Conservation (phyloP, 2,888 invertebrate genomes). For the Synanthedon tipuliformis region DNA sequence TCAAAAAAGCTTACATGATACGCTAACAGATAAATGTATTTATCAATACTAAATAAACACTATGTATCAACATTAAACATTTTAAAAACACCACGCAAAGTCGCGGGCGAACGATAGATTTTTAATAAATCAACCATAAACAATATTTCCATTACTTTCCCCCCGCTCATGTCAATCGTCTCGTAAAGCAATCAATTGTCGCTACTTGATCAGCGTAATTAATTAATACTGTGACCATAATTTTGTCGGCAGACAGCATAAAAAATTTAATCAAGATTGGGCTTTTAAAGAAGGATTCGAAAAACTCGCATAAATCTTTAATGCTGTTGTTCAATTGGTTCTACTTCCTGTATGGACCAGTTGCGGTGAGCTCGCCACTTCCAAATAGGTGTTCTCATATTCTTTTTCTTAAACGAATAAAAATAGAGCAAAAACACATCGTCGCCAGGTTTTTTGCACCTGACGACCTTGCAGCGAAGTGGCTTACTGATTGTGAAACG, state of each 20-base stretch:
- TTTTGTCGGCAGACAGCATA: conserved; percentile 8
- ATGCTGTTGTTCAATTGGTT: conserved; percentile 49
- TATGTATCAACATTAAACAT: too few relatives aligned
- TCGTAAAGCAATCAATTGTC: not conserved
- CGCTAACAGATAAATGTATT: too few relatives aligned
- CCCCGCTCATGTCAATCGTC: not conserved
- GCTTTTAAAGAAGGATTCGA: conserved; percentile 39
- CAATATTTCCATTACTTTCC: too few relatives aligned
- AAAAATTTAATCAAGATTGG: conserved; percentile 13
- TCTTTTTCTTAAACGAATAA: conserved; percentile 55
- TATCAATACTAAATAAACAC: too few relatives aligned
- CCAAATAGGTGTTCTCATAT: conserved; percentile 64
- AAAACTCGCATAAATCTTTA: conserved; percentile 59
- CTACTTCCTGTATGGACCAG: conserved; percentile 64
- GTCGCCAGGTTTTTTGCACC: conserved; percentile 43
- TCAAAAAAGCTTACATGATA: too few relatives aligned
- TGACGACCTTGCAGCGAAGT: conserved; percentile 60
- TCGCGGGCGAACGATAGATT: too few relatives aligned
- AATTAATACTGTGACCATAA: conserved; percentile 7
- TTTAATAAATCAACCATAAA: too few relatives aligned
- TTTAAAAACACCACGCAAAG: too few relatives aligned
- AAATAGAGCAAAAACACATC: conserved; percentile 63
- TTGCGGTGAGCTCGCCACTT: conserved; percentile 36
- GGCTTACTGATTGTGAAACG: conserved; percentile 58
- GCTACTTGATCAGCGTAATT: conserved; percentile 6